Evolutionary conservation across 2,113 vertebrate species (phyloP).

Genomic region (Semnornis frantzii): DNA sequence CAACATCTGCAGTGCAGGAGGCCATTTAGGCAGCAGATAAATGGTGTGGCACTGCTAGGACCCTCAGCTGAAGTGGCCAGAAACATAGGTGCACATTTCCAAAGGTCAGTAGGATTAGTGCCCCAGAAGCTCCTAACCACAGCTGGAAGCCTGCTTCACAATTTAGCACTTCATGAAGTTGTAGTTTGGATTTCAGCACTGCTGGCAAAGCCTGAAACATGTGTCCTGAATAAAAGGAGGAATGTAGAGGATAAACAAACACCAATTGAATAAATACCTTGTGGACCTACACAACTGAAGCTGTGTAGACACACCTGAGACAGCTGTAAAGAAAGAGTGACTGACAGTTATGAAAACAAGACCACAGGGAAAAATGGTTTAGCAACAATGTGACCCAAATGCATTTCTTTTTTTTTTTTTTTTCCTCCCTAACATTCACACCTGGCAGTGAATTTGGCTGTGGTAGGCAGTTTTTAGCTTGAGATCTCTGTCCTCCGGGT

Average conservation of each 20-base stretch:
- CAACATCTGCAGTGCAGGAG: neutral
- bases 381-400: neutral
- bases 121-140: neutral
- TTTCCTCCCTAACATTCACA: neutral
- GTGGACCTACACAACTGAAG: neutral
- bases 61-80: neutral
- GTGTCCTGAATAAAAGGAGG: neutral
- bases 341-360: neutral
- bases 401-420: neutral
- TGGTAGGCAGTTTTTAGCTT: neutral
- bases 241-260: neutral
- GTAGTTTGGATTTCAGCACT: neutral
- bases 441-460: neutral
- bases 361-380: neutral
- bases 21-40: neutral
- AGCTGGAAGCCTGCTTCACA: neutral
- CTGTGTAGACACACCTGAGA: neutral
- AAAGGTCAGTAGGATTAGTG: neutral
- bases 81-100: neutral
- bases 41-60: accelerated
- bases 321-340: neutral
- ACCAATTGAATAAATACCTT: neutral
- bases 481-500: neutral
- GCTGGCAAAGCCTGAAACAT: neutral
- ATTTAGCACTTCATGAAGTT: neutral